Conservation (phyloP, 2,888 invertebrate species). For the Eubasilissa splendida region DNA sequence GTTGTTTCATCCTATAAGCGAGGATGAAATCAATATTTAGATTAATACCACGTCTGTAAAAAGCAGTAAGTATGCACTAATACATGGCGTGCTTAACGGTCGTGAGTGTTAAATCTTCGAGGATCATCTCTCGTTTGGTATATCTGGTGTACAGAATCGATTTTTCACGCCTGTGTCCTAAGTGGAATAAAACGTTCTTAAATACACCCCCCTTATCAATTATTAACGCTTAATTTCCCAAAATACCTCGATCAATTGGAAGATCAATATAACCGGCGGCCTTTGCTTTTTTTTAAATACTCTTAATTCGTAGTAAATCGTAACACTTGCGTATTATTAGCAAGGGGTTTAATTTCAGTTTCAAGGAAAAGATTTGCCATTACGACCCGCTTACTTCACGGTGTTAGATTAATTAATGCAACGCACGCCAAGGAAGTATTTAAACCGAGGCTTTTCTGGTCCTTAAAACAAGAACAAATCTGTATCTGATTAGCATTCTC, state of each 20-base stretch:
- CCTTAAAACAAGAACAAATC: slow-evolving; percentile 8
- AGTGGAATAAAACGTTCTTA: neutral
- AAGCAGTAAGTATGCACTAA: no score
- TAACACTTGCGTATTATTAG: neutral
- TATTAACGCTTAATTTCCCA: slow-evolving; percentile 25
- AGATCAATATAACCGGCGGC: slow-evolving; percentile 10
- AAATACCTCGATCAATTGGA: slow-evolving; percentile 19
- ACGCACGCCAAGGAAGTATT: slow-evolving; percentile 1
- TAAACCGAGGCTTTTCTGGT: neutral
- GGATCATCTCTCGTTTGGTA: neutral
- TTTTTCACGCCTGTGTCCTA: slow-evolving; percentile 3
- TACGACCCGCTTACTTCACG: slow-evolving; percentile 7
- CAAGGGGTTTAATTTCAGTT: neutral
- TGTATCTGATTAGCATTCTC: neutral
- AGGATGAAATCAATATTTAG: no score
- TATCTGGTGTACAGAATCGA: slow-evolving; percentile 15
- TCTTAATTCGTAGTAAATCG: slow-evolving; percentile 11
- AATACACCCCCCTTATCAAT: slow-evolving; percentile 24
- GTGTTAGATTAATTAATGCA: slow-evolving; percentile 1
- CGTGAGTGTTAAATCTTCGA: neutral
- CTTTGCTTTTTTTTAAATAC: slow-evolving; percentile 21
- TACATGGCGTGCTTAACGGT: neutral
- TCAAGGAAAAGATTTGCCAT: slow-evolving; percentile 11
- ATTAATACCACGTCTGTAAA: no score
- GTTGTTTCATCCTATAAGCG: no score